Percentiles rank a stretch among this genome's conserved stretches.
phyloP scores from a whole-genome alignment of 2,113 vertebrate species.

The Myrmecophaga tridactyla region DNA sequence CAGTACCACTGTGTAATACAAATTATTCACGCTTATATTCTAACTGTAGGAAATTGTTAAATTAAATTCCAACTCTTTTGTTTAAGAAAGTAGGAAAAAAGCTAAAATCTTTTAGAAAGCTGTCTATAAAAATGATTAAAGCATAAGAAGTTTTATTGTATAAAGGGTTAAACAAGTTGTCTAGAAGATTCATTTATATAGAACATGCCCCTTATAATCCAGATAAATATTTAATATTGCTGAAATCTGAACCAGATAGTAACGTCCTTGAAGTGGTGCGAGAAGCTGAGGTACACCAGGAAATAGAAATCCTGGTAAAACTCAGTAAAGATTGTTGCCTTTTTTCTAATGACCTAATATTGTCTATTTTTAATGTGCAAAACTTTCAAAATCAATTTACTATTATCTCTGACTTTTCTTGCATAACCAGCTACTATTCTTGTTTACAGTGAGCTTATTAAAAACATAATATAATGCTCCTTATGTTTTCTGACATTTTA shows the following conservation, averaged over 20 bases:
- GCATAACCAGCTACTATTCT: neutral
- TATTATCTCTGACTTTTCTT: slow-evolving; percentile 33
- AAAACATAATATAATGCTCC: neutral
- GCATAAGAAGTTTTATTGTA: slow-evolving; percentile 13
- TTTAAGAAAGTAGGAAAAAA: neutral
- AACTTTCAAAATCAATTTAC: slow-evolving; percentile 34
- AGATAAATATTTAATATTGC: neutral
- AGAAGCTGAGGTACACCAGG: neutral
- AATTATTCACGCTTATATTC: neutral
- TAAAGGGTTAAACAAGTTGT: neutral
- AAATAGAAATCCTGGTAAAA: slow-evolving; percentile 44
- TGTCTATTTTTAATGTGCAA: slow-evolving; percentile 8
- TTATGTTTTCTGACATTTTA: slow-evolving; percentile 3
- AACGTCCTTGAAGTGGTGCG: slow-evolving; percentile 3
- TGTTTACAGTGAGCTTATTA: slow-evolving; percentile 15
- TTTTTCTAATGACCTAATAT: slow-evolving; percentile 42
- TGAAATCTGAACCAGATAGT: neutral
- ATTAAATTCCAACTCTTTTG: neutral
- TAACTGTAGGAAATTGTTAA: neutral
- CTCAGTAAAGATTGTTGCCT: neutral
- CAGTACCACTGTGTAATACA: neutral
- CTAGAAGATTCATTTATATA: neutral
- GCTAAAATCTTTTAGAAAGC: neutral
- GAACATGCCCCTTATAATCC: neutral
- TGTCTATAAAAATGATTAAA: neutral